Conservation (phyloP, 1,140 invertebrate species). For the Agraylea sexmaculata region DNA sequence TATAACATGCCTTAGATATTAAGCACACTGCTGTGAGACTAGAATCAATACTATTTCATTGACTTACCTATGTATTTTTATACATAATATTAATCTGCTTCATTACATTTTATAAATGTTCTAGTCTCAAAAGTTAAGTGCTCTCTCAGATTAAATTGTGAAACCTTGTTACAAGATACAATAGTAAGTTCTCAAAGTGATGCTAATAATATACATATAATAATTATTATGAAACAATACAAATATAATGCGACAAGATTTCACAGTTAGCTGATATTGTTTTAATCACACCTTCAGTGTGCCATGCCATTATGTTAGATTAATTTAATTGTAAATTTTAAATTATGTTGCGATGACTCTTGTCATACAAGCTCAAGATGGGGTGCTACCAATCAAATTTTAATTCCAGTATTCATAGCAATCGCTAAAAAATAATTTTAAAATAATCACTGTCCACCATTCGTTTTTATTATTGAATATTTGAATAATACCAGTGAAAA, state of each 20-base stretch:
- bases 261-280: slow-evolving; percentile 31
- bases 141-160: slow-evolving; percentile 28
- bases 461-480: slow-evolving; percentile 37
- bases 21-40: slow-evolving; percentile 9
- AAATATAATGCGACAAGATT: slow-evolving; percentile 42
- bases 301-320: slow-evolving; percentile 40
- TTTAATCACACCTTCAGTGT: slow-evolving; percentile 38
- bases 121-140: too few species aligned
- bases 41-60: too few species aligned
- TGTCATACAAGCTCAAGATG: slow-evolving; percentile 44
- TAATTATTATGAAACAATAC: background rate
- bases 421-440: slow-evolving; percentile 29
- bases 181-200: slow-evolving; percentile 32
- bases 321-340: slow-evolving; percentile 24
- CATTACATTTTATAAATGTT: too few species aligned
- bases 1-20: slow-evolving; percentile 17
- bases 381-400: slow-evolving; percentile 44
- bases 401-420: slow-evolving; percentile 40
- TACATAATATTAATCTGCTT: too few species aligned
- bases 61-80: too few species aligned
- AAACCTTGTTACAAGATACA: slow-evolving; percentile 43
- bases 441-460: slow-evolving; percentile 40
- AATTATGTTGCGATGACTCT: slow-evolving; percentile 36
- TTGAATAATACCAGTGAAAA: too few species aligned
- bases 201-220: background rate